Percentiles rank a stretch among this genome's conserved stretches.
phyloP scores from a whole-genome alignment of 2,888 invertebrate genomes.

The Xylota segnis region DNA sequence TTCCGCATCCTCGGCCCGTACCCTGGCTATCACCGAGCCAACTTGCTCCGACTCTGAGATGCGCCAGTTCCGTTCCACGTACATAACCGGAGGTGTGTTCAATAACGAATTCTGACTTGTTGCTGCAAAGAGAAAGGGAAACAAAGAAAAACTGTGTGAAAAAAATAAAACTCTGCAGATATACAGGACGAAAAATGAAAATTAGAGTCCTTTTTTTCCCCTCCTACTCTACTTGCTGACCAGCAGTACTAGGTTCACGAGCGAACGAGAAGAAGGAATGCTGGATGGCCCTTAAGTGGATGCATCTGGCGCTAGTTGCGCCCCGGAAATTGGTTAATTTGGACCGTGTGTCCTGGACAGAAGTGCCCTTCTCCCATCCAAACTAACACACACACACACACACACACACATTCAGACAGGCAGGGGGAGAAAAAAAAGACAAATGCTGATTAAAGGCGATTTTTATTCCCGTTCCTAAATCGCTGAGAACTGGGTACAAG shows the following conservation, averaged over 20 bases:
- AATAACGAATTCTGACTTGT: slow-evolving; percentile 77
- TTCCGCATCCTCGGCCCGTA: slow-evolving; percentile 88
- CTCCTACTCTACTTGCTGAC: slow-evolving; percentile 13
- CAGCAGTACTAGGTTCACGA: background rate
- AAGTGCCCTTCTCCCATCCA: background rate
- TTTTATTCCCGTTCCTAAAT: slow-evolving; percentile 52
- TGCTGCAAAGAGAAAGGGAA: slow-evolving; percentile 77
- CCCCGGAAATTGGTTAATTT: slow-evolving; percentile 70
- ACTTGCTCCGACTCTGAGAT: slow-evolving; percentile 89
- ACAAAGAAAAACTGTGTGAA: background rate
- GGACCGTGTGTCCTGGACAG: slow-evolving; percentile 63
- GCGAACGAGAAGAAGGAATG: slow-evolving; percentile 15
- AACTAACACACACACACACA: background rate
- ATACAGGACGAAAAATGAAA: slow-evolving; percentile 48
- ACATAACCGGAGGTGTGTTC: slow-evolving; percentile 88
- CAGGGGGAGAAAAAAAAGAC: slow-evolving; percentile 49
- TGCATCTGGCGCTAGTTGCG: slow-evolving; percentile 61
- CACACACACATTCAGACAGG: too few relatives aligned
- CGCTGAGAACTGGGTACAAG: background rate
- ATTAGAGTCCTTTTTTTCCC: slow-evolving; percentile 13
- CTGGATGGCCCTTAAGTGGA: slow-evolving; percentile 48
- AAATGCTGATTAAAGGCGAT: slow-evolving; percentile 73
- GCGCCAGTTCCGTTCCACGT: slow-evolving; percentile 90
- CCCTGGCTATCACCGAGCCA: slow-evolving; percentile 90
- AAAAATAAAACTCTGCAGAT: slow-evolving; percentile 14